These are phyloP conservation scores for Epizoanthus rinbou DNA, from an alignment of 92 coral and sea anemone genomes.

Conservation along the genomic window DNA sequence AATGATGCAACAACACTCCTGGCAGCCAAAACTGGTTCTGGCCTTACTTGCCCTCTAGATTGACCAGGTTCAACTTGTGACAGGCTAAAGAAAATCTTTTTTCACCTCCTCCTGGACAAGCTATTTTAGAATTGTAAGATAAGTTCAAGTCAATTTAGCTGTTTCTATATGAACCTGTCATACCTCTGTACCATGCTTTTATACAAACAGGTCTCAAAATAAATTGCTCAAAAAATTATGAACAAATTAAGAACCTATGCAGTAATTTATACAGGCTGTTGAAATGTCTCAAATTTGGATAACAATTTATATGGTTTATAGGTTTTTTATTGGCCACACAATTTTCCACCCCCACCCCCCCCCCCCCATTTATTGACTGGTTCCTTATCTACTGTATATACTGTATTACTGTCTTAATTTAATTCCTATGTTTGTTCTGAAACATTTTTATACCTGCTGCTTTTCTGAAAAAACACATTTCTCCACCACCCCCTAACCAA, in stretches of 20 bases:
- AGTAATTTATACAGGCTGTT: no score
- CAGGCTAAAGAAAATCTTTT: slow-evolving; percentile 37
- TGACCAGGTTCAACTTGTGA: slow-evolving; percentile 11
- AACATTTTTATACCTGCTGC: no score
- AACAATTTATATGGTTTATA: no score
- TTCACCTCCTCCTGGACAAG: slow-evolving; percentile 41
- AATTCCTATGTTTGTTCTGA: no score
- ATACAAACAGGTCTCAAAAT: background rate
- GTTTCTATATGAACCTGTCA: background rate
- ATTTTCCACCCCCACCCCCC: background rate
- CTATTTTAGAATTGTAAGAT: background rate
- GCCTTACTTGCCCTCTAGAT: background rate
- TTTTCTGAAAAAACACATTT: no score
- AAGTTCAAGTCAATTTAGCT: background rate
- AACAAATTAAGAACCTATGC: no score
- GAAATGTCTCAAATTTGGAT: no score
- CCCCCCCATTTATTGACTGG: background rate
- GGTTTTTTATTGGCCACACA: background rate
- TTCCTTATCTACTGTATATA: no score
- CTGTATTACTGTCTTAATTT: no score
- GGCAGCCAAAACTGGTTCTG: background rate
- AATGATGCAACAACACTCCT: slow-evolving; percentile 22
- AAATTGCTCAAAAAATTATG: background rate
- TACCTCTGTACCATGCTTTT: background rate
- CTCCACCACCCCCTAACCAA: no score